Evolutionary conservation across 2,113 vertebrate genomes (phyloP).

Genomic region (Clinocottus analis): DNA sequence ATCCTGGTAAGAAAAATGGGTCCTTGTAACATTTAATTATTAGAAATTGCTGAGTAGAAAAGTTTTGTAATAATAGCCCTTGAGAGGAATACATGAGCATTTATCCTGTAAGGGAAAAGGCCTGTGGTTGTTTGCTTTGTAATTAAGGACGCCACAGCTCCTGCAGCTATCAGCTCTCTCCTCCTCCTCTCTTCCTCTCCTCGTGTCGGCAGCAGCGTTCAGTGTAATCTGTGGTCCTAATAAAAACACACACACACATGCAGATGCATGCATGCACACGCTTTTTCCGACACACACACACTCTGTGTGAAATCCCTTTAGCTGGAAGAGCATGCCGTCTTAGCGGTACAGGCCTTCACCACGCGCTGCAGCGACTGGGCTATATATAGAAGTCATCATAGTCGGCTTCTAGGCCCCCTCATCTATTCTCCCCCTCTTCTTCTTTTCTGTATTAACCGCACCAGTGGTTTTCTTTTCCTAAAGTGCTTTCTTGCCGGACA

Average conservation of each 20-base stretch:
- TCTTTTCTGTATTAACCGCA: conserved; percentile 82
- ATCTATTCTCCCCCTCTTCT: conserved; percentile 71
- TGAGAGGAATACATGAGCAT: conserved; percentile 72
- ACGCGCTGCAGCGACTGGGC: conserved; percentile 65
- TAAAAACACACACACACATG: conserved; percentile 66
- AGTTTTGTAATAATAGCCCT: conserved; percentile 68
- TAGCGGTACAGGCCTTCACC: conserved; percentile 70
- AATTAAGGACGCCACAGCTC: conserved; percentile 74
- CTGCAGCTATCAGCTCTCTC: conserved; percentile 65
- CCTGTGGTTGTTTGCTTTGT: conserved; percentile 77
- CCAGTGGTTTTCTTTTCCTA: conserved; percentile 82
- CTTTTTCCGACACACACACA: conserved; percentile 27
- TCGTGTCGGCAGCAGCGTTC: conserved; percentile 73
- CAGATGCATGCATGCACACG: conserved; percentile 43
- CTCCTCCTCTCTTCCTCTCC: conserved; percentile 63
- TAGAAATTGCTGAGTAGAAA: conserved; percentile 70
- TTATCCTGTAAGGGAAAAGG: conserved; percentile 67
- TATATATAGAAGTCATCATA: conserved; percentile 84
- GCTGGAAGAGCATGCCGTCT: conserved; percentile 75
- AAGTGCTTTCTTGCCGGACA: conserved; percentile 80
- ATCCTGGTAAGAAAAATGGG: conserved; percentile 56
- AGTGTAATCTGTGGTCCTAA: conserved; percentile 72
- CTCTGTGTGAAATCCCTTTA: conserved; percentile 80
- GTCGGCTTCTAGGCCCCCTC: conserved; percentile 76
- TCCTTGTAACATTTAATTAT: conserved; percentile 70